These are phyloP conservation scores for Margarornis squamiger DNA, from an alignment of 2,797 vertebrate species.

Conservation along the genomic window DNA sequence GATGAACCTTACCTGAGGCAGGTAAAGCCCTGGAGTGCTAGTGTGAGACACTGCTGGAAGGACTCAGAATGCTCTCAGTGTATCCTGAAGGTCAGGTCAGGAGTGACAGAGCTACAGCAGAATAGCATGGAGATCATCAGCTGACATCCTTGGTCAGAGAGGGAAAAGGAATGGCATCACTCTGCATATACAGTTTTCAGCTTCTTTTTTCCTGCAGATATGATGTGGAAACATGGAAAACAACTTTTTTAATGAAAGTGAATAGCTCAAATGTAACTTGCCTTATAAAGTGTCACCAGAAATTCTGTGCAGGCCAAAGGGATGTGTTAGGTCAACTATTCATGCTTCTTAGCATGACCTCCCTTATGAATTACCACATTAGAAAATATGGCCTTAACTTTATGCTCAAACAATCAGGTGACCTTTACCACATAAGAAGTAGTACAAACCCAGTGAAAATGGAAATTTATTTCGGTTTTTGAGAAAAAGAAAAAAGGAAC, in stretches of 20 bases:
- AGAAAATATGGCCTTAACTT: neutral
- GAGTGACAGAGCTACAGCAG: neutral
- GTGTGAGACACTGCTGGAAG: neutral
- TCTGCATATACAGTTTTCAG: neutral
- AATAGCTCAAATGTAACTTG: neutral
- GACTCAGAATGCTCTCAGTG: neutral
- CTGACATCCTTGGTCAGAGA: neutral
- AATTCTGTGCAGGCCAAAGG: neutral
- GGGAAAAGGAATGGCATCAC: neutral
- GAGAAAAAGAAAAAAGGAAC: slow-evolving; percentile 54
- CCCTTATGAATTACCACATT: neutral
- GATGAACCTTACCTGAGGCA: neutral
- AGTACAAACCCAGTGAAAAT: neutral
- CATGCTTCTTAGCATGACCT: neutral
- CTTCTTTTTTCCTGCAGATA: neutral
- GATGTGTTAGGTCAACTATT: neutral
- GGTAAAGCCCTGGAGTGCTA: neutral
- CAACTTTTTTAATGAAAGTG: neutral
- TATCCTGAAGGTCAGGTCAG: neutral
- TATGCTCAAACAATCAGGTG: neutral
- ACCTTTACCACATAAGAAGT: neutral
- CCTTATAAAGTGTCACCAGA: neutral
- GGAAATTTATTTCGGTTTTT: slow-evolving; percentile 29
- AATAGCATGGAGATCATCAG: neutral
- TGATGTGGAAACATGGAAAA: neutral